Percentiles rank a stretch among this genome's conserved stretches.
Conservation (phyloP, 2,113 vertebrate genomes). For the Beaufortia kweichowensis region DNA sequence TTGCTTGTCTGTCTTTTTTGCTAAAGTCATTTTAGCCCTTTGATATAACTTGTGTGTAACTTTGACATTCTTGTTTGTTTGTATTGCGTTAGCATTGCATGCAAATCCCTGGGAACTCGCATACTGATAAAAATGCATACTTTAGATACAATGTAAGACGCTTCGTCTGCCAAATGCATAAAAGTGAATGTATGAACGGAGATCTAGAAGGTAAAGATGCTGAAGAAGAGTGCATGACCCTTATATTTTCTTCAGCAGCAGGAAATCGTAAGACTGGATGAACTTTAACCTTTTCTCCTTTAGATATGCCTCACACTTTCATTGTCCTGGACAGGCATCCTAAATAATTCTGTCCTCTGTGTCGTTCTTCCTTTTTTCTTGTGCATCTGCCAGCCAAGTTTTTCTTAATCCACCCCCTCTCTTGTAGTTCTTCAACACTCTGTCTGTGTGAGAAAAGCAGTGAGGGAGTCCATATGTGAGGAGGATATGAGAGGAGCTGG, state of each 20-base stretch:
- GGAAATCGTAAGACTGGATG: slow-evolving; percentile 12
- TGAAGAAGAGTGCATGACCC: background rate
- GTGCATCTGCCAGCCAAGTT: background rate
- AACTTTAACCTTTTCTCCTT: slow-evolving; percentile 34
- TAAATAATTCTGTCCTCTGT: slow-evolving; percentile 29
- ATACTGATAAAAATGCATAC: too few relatives aligned
- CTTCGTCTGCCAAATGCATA: too few relatives aligned
- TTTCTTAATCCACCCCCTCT: slow-evolving; percentile 24
- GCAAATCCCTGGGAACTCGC: too few relatives aligned
- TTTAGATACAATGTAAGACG: too few relatives aligned
- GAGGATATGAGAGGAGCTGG: slow-evolving; percentile 1
- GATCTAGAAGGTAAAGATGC: background rate
- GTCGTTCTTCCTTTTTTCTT: slow-evolving; percentile 15
- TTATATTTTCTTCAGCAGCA: slow-evolving; percentile 20
- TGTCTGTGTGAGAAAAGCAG: background rate
- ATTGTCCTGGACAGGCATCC: slow-evolving; percentile 8
- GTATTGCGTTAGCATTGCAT: too few relatives aligned
- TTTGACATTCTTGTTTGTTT: too few relatives aligned
- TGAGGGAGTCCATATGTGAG: slow-evolving; percentile 25
- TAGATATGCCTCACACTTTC: slow-evolving; percentile 3
- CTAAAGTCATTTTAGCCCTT: background rate
- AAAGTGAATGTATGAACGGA: background rate
- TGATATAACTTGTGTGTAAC: background rate
- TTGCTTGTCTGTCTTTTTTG: background rate
- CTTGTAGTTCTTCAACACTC: background rate